Conservation (phyloP, 92 coral and sea anemone genomes). For the Epizoanthus scotinus region DNA sequence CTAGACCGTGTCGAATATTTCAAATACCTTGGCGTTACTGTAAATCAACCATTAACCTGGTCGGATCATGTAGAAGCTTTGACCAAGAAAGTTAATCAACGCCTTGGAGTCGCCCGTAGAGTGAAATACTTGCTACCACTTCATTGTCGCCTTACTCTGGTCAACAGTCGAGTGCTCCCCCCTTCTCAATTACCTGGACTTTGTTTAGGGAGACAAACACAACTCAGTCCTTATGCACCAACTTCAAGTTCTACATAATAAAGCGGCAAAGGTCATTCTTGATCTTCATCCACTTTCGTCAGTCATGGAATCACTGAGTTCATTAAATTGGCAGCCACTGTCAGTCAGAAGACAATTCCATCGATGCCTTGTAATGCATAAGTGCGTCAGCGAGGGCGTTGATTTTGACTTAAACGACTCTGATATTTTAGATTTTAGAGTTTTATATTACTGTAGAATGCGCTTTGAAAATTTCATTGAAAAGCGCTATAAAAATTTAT, state of each 20-base stretch:
- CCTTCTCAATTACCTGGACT: conserved; percentile 41
- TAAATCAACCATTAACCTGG: conserved; percentile 29
- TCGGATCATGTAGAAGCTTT: conserved; percentile 30
- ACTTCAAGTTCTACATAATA: conserved; percentile 43
- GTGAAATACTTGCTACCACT: conserved; percentile 21
- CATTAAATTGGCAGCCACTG: no score
- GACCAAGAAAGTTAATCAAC: background rate
- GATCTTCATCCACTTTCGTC: conserved; percentile 36
- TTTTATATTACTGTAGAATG: no score
- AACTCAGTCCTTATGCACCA: conserved; percentile 48
- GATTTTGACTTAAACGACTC: no score
- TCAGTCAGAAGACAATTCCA: no score
- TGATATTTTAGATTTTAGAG: no score
- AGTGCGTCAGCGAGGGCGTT: no score
- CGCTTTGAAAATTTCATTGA: no score
- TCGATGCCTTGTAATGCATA: no score
- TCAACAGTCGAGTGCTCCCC: conserved; percentile 18
- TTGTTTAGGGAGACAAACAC: no score
- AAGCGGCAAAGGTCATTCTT: conserved; percentile 29
- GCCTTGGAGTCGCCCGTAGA: background rate
- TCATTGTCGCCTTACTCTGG: conserved; percentile 7
- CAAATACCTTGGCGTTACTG: conserved; percentile 30
- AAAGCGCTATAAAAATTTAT: no score
- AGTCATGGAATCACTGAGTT: conserved; percentile 16
- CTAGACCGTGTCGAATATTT: conserved; percentile 13